Conservation (phyloP, 2,888 invertebrate species). For the Lochmaea capreae region DNA sequence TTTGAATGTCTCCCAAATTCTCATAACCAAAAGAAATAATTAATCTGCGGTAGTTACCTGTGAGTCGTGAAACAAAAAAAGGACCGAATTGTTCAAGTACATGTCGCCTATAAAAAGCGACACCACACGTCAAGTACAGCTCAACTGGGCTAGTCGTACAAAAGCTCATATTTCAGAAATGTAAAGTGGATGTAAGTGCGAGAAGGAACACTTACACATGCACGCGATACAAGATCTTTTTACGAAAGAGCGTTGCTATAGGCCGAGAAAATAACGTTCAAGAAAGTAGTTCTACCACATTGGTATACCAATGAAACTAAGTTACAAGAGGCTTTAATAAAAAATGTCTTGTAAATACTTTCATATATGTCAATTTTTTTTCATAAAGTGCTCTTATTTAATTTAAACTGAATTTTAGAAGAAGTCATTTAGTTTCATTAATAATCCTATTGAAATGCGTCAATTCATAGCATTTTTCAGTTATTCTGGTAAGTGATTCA, state of each 20-base stretch:
- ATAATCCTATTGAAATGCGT: too few relatives aligned
- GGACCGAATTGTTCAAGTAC: neutral
- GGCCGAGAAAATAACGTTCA: constrained; percentile 1
- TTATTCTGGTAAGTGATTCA: too few relatives aligned
- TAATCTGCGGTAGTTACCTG: neutral
- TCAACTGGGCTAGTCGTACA: neutral
- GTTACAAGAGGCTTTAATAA: neutral
- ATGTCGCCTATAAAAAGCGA: constrained; percentile 1
- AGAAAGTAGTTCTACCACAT: neutral
- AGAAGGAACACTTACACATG: constrained; percentile 9
- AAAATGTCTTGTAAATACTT: neutral
- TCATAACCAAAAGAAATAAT: neutral
- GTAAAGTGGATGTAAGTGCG: constrained; percentile 9
- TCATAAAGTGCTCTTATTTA: too few relatives aligned
- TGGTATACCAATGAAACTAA: neutral
- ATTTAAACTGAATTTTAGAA: too few relatives aligned
- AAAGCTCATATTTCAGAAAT: constrained; percentile 15
- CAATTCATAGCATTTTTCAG: too few relatives aligned
- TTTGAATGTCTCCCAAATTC: too few relatives aligned
- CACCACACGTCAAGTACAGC: neutral
- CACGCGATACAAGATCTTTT: constrained; percentile 3
- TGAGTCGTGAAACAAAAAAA: neutral
- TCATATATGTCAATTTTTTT: too few relatives aligned
- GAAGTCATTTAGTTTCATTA: too few relatives aligned
- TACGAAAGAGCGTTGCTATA: constrained; percentile 2